Conservation (phyloP, 2,888 invertebrate genomes). For the Callimorpha dominula region DNA sequence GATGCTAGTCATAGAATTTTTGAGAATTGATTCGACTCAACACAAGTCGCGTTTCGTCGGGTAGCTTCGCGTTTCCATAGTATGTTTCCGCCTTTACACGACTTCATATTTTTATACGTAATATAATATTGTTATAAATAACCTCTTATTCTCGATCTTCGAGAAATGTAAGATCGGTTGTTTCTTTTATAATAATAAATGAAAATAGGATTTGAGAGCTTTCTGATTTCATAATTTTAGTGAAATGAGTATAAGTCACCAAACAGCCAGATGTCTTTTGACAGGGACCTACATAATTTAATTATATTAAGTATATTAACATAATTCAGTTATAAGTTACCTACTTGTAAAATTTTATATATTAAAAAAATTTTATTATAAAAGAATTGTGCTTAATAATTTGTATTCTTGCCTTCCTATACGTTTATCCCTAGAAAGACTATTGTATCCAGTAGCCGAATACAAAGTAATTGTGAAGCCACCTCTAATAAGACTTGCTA, state of each 20-base stretch:
- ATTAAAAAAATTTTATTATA: conserved; percentile 7
- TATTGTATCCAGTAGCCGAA: too few species aligned
- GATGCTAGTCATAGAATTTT: too few species aligned
- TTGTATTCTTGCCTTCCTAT: background rate
- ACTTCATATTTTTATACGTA: background rate
- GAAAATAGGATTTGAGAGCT: background rate
- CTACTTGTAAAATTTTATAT: background rate
- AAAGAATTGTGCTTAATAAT: background rate
- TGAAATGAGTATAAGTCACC: conserved; percentile 1
- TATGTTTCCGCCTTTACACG: too few species aligned
- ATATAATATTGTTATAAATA: background rate
- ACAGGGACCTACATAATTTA: background rate
- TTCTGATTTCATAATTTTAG: background rate
- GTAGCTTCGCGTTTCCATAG: too few species aligned
- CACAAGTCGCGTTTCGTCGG: too few species aligned
- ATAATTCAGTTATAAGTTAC: background rate
- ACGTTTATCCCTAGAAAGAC: background rate
- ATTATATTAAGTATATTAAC: background rate
- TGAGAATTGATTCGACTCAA: too few species aligned
- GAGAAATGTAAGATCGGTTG: background rate
- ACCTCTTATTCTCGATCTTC: background rate
- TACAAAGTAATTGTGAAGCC: too few species aligned
- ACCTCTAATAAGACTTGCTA: background rate
- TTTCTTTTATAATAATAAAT: background rate
- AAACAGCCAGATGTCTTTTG: background rate